Conservation (phyloP, 2,113 vertebrate genomes). For the Smithornis capensis region DNA sequence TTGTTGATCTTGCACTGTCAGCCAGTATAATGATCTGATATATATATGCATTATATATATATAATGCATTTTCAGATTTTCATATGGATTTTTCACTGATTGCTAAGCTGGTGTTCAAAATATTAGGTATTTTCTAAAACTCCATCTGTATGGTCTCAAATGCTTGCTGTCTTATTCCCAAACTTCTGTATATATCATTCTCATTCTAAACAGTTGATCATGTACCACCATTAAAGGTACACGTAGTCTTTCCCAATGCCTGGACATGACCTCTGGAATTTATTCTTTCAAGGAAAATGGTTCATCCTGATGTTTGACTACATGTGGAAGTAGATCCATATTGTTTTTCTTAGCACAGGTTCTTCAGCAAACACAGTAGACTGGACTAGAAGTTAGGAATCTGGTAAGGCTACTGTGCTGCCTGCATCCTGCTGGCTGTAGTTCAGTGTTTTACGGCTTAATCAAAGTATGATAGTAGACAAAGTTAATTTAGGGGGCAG, state of each 20-base stretch:
- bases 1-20: background rate
- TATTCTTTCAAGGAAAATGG: background rate
- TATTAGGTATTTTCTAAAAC: background rate
- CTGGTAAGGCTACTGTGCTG: background rate
- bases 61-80: background rate
- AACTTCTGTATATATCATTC: rapidly evolving
- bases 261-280: background rate
- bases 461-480: background rate
- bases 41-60: too few species aligned
- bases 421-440: rapidly evolving
- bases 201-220: background rate
- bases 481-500: background rate
- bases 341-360: background rate
- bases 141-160: background rate
- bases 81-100: background rate
- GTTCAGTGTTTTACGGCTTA: background rate
- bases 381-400: background rate
- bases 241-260: background rate
- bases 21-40: background rate
- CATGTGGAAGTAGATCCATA: background rate
- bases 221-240: background rate
- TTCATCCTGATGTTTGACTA: background rate
- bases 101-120: background rate
- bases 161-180: background rate
- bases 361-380: background rate